Conservation (phyloP, 53 echinoderm and acorn worm genomes). For the Hippasteria phrygiana region DNA sequence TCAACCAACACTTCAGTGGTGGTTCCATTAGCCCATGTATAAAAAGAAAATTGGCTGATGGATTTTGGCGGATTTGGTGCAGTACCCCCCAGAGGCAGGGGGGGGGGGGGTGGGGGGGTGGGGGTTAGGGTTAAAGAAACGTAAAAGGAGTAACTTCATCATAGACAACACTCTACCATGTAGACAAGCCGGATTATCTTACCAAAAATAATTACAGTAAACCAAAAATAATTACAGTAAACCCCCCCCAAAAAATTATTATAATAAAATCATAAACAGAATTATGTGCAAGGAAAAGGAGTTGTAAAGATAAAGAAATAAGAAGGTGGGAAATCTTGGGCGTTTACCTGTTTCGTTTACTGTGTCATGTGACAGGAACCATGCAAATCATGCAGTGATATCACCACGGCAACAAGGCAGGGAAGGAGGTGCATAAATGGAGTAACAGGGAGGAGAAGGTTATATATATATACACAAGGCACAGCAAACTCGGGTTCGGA, state of each 20-base stretch:
- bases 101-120: too few relatives aligned
- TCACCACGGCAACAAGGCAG: conserved; percentile 58
- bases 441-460: conserved; percentile 14
- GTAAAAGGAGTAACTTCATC: too few relatives aligned
- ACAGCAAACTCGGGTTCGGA: background rate
- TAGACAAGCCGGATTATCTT: too few relatives aligned
- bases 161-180: too few relatives aligned
- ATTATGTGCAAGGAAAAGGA: background rate
- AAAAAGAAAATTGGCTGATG: too few relatives aligned
- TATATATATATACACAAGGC: conserved; percentile 7
- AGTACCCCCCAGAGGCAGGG: too few relatives aligned
- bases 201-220: too few relatives aligned
- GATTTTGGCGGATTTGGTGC: too few relatives aligned
- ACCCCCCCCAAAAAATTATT: background rate
- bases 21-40: too few relatives aligned
- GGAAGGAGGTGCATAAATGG: conserved; percentile 52
- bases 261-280: background rate
- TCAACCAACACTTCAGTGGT: too few relatives aligned
- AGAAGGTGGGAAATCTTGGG: background rate
- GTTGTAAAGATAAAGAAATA: background rate
- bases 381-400: conserved; percentile 64
- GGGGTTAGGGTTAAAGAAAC: too few relatives aligned
- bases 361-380: conserved; percentile 55
- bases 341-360: conserved; percentile 59
- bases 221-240: too few relatives aligned